phyloP scores from a whole-genome alignment of 2,113 vertebrate genomes.

The Pterocles gutturalis region DNA sequence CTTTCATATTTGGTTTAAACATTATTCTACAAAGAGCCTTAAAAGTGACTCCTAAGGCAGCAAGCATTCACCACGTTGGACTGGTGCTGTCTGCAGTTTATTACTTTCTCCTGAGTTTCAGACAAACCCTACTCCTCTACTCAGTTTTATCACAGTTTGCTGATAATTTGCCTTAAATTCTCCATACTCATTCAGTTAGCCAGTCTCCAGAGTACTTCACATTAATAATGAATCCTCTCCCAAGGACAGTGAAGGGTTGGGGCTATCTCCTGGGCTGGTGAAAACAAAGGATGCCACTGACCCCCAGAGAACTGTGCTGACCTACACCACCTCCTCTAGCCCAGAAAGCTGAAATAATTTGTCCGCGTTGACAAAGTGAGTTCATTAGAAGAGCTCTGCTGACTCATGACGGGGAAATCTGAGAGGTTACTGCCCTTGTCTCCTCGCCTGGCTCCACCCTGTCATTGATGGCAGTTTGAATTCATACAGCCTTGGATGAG shows the following conservation, averaged over 20 bases:
- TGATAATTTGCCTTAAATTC: not conserved
- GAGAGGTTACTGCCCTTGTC: not conserved
- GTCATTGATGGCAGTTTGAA: not conserved
- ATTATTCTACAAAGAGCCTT: not conserved
- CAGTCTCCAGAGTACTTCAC: not conserved
- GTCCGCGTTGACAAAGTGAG: not conserved
- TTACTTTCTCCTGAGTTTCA: not conserved
- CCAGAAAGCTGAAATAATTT: not conserved
- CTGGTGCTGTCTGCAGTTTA: not conserved
- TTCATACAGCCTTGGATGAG: not conserved
- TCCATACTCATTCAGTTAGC: not conserved
- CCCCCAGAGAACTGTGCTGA: not conserved
- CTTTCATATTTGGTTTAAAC: not conserved
- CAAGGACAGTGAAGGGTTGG: rapidly evolving
- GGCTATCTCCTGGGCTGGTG: not conserved
- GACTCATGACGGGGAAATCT: not conserved
- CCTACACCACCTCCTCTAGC: not conserved
- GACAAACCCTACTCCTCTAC: not conserved
- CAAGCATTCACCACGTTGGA: not conserved
- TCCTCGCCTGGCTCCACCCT: not conserved
- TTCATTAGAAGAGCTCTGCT: not conserved
- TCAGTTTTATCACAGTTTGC: not conserved
- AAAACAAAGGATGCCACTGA: not conserved
- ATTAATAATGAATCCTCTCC: not conserved
- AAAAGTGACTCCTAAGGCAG: not conserved